phyloP scores from a whole-genome alignment of 2,113 vertebrate species.

The Dasypus novemcinctus region DNA sequence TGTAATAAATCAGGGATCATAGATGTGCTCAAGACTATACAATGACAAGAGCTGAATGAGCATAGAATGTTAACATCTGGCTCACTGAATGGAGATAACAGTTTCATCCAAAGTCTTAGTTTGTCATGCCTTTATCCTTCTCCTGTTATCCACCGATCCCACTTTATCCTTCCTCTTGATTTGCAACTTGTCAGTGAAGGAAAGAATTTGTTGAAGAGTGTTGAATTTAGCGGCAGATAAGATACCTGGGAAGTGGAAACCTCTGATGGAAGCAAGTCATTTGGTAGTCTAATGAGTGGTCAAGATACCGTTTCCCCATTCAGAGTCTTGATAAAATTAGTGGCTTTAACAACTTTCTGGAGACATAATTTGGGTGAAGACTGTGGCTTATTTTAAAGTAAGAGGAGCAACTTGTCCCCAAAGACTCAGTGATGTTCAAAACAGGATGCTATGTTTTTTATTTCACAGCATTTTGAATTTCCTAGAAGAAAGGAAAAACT shows the following conservation, averaged over 20 bases:
- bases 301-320: background rate
- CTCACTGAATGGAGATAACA: constrained; percentile 63
- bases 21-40: constrained; percentile 24
- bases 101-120: constrained; percentile 51
- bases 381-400: background rate
- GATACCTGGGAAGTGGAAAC: background rate
- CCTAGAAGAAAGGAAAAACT: background rate
- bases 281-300: background rate
- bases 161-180: constrained; percentile 51
- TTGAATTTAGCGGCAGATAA: background rate
- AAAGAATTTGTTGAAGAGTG: background rate
- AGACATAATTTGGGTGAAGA: background rate
- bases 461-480: background rate
- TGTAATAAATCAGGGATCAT: constrained; percentile 36
- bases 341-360: background rate
- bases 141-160: constrained; percentile 24
- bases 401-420: background rate
- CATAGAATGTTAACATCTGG: constrained; percentile 61
- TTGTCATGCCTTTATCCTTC: constrained; percentile 35
- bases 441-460: background rate
- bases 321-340: background rate
- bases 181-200: constrained; percentile 32
- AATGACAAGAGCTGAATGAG: constrained; percentile 45
- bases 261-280: background rate
- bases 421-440: background rate